Base-by-base conservation (phyloP, 2,113 vertebrate genomes). In the Rhipidura dahli region DNA sequence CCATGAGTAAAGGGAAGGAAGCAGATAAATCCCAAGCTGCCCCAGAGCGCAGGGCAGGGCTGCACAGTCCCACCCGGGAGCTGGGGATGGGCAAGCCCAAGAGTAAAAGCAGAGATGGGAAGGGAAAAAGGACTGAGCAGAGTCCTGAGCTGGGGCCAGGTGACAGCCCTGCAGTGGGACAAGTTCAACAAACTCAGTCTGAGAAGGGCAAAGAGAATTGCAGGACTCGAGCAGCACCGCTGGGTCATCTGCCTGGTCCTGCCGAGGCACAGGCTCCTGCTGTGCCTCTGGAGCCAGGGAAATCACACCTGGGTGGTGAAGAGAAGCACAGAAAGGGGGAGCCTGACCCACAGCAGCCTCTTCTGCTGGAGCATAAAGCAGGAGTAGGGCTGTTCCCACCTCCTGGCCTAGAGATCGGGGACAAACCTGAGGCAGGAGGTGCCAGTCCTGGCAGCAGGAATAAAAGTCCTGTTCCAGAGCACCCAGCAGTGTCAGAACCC, bases 171-270 rank as follows among this genome's bases (percentile, higher is more conserved):
- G 72, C 20, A 4, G 59, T 14, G 56, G 90, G 76, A 50, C 20
- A 3, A 1, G 7, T 2, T 2, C 51, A 89, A 5, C 45, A 49
- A 7, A 0, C 27, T 23, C 86, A 44, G 11, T 0, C 51, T 27
- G 68, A 15, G 20, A 35, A 57, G 39, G 68, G 27, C 45, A 33
- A 3, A 42, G 89, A 54, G 64, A 5, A 28, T 26, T 20, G 6
- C 11, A 12, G 69, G 23, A 0, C 15, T 33, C 6, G 11, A 15
- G 92, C 0, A 0, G 17, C 16, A 3, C 65, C 40, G 23, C 24
- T 15, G 3, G 69, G 5, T 35, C 89, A 28, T 21, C 68, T 57
- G 31, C 15, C 49, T 44, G 85, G 26, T 68, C 10, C 60, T 71
- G 4, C 70, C 21, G 9, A 69, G 77, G 93, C 9, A 1, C 94